phyloP scores from a whole-genome alignment of 2,888 invertebrate genomes.

The Amblyteles armatorius region DNA sequence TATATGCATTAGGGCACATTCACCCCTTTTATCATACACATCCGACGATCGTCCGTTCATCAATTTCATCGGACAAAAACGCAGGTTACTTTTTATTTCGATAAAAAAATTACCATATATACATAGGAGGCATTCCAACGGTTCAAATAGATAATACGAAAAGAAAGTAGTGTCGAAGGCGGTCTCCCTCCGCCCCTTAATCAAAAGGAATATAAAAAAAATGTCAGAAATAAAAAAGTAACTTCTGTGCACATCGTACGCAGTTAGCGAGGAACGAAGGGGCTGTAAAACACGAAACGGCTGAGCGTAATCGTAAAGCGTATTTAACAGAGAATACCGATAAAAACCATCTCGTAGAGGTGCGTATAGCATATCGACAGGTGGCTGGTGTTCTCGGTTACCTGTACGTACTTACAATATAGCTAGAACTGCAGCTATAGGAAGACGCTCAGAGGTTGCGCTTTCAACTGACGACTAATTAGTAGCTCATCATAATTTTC shows the following conservation, averaged over 20 bases:
- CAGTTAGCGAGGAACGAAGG: neutral
- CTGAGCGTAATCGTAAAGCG: conserved; percentile 17
- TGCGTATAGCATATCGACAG: neutral
- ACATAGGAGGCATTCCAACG: too few relatives aligned
- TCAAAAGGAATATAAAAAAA: neutral
- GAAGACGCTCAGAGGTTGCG: conserved; percentile 21
- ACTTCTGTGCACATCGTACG: neutral
- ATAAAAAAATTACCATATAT: neutral
- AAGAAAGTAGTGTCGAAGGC: too few relatives aligned
- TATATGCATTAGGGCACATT: neutral
- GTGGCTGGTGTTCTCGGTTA: neutral
- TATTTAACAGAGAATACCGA: conserved; percentile 31
- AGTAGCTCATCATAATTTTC: conserved; percentile 39
- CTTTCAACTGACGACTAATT: conserved; percentile 34
- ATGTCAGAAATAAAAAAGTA: neutral
- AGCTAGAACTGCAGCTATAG: neutral
- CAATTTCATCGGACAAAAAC: neutral
- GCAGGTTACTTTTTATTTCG: neutral
- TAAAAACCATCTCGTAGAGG: conserved; percentile 7
- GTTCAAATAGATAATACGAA: too few relatives aligned
- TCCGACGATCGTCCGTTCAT: neutral
- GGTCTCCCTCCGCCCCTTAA: neutral
- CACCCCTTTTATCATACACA: too few relatives aligned
- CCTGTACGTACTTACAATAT: neutral
- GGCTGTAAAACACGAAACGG: conserved; percentile 14